Evolutionary conservation across 2,113 vertebrate genomes (phyloP).

Genomic region (Zootoca vivipara): DNA sequence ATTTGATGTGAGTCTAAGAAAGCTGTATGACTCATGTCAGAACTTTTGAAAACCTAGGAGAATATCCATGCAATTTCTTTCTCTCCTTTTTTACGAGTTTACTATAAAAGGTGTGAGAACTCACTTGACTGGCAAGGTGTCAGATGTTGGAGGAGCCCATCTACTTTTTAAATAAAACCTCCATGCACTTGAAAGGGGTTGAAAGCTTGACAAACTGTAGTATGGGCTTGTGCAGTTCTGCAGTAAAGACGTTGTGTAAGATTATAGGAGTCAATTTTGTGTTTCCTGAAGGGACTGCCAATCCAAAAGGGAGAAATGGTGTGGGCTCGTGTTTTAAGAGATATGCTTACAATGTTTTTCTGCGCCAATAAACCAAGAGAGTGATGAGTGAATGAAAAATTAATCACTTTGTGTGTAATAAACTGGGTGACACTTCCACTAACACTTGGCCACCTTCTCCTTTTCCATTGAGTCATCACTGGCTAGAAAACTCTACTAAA

Average conservation of each 20-base stretch:
- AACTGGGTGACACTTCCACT: slow-evolving; percentile 22
- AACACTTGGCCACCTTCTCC: slow-evolving; percentile 39
- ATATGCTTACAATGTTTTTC: not conserved
- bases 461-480: slow-evolving; percentile 57
- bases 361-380: slow-evolving; percentile 17
- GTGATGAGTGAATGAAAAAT: slow-evolving; percentile 41
- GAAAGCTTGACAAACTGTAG: slow-evolving; percentile 14
- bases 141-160: slow-evolving; percentile 42
- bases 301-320: not conserved
- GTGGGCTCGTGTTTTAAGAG: not conserved
- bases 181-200: slow-evolving; percentile 12
- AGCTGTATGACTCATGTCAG: slow-evolving; percentile 46
- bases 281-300: slow-evolving; percentile 16
- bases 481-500: slow-evolving; percentile 30
- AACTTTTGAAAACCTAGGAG: slow-evolving; percentile 35
- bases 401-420: slow-evolving; percentile 21
- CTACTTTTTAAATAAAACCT: slow-evolving; percentile 5
- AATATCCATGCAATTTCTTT: slow-evolving; percentile 37
- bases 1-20: slow-evolving; percentile 29
- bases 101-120: slow-evolving; percentile 56
- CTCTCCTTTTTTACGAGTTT: slow-evolving; percentile 32
- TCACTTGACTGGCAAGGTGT: slow-evolving; percentile 36
- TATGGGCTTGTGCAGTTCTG: slow-evolving; percentile 6
- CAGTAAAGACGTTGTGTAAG: slow-evolving; percentile 19
- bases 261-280: not conserved